Evolutionary conservation across 1,140 invertebrate genomes (phyloP), one percentile per base, ranked within the genome.

Genomic region (Dreissena polymorpha): DNA sequence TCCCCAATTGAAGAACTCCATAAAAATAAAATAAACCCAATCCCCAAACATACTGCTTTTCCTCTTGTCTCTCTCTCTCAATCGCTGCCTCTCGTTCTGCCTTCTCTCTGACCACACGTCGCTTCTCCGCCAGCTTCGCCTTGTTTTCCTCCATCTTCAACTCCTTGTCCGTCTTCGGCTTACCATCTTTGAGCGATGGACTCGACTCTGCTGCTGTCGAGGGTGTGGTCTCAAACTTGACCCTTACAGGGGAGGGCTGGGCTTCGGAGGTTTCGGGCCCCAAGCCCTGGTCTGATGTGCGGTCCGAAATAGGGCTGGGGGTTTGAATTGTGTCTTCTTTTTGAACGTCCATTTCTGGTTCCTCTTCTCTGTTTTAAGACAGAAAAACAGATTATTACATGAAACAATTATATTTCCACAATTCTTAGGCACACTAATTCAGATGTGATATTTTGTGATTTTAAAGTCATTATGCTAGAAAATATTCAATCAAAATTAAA

Each of bases 61-160:
- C 87, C 71, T 91, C 91, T 55, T 88, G 86, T 57, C 85, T 85
- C 70, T 88, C 87, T 80, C 91, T 89, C 80, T 91, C 91, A 50
- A 90, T 76, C 81, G 91, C 91, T 39, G 91, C 91, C 57, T 91
- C 91, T 77, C 85, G 88, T 72, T 92, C 91, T 23, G 91, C 91
- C 79, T 90, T 91, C 85, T 91, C 91, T 72, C 91, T 81, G 0
- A 91, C 91, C 73, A 90, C 87, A 65, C 91, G 86, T 64, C 91
- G 73, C 71, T 90, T 90, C 85, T 92, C 91, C n/a, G 91, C 91
- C 67, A 92, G 81, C 68, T 90, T 90, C 75, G 90, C 88, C 75
- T 91, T 91, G 86, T 92, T 91, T 55, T 91, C 91, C 73, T 91
- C 90, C 57, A 89, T 86, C 67, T 87, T 84, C n/a, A 79, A 57